Conservation (phyloP, 2,888 invertebrate species). For the Timema podura region DNA sequence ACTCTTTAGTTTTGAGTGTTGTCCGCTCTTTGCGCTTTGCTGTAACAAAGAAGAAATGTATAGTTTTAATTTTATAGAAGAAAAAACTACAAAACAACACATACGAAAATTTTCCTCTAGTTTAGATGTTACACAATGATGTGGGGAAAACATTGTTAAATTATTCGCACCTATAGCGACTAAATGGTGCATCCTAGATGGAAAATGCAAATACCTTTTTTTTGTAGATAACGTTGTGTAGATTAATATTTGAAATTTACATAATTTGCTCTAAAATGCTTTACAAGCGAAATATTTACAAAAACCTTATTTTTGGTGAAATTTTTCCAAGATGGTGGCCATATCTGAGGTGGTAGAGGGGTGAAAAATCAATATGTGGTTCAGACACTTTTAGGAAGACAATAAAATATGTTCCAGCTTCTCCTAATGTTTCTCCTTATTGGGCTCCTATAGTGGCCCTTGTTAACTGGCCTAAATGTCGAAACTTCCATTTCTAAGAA, state of each 20-base stretch:
- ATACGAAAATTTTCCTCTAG: background rate
- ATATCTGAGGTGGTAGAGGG: background rate
- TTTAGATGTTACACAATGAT: background rate
- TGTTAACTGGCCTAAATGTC: constrained; percentile 7
- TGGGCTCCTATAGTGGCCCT: background rate
- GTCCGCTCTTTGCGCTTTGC: background rate
- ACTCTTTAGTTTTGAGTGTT: background rate
- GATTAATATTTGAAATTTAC: background rate
- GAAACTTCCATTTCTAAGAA: too few relatives aligned
- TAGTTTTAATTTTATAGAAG: too few relatives aligned
- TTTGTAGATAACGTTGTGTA: background rate
- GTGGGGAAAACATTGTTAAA: background rate
- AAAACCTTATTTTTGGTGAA: background rate
- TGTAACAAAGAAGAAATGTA: too few relatives aligned
- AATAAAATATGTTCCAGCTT: background rate
- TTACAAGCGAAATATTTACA: too few relatives aligned
- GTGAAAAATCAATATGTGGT: constrained; percentile 5
- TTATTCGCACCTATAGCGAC: background rate
- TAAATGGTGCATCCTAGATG: background rate
- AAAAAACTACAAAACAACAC: background rate
- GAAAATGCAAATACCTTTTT: background rate
- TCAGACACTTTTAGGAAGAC: background rate
- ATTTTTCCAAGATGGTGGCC: background rate
- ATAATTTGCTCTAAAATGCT: background rate
- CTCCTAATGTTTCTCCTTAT: background rate